Percentiles rank a stretch among this genome's conserved stretches.
Conservation (phyloP, 2,113 vertebrate species). For the Leuciscus idus region DNA sequence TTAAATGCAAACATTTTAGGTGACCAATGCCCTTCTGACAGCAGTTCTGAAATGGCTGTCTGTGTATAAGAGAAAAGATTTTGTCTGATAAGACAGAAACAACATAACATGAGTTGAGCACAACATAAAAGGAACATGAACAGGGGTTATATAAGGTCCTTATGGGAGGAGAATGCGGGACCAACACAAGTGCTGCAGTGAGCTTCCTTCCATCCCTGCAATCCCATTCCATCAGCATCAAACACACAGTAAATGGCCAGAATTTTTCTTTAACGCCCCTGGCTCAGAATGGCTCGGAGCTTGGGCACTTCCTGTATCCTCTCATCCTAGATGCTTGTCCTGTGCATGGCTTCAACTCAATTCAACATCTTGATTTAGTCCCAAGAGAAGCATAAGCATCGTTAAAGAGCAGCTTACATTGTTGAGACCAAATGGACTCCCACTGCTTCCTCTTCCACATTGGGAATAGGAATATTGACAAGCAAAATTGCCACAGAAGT, state of each 20-base stretch:
- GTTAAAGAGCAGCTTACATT: constrained; percentile 46
- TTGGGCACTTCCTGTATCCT: constrained; percentile 43
- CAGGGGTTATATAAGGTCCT: constrained; percentile 25
- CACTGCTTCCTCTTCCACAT: neutral
- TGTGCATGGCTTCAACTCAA: constrained; percentile 39
- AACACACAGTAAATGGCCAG: constrained; percentile 8
- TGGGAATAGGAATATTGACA: constrained; percentile 35
- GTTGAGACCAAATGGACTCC: constrained; percentile 22
- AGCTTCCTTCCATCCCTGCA: constrained; percentile 25
- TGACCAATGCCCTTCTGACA: neutral
- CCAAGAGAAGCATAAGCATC: constrained; percentile 47
- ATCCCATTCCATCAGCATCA: constrained; percentile 32
- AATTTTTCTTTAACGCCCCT: constrained; percentile 37
- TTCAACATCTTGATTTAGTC: constrained; percentile 54
- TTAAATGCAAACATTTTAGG: neutral
- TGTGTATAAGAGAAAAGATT: neutral
- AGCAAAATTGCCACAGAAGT: neutral
- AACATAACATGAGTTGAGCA: neutral
- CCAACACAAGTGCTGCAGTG: constrained; percentile 24
- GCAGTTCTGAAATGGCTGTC: neutral
- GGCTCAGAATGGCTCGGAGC: constrained; percentile 41
- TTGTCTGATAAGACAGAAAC: neutral
- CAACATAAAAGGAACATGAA: constrained; percentile 12
- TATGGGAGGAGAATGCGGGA: neutral
- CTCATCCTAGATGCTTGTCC: constrained; percentile 41